These are phyloP conservation scores for Chaetorhynchus papuensis DNA, from an alignment of 2,113 vertebrate species.

Conservation along the genomic window DNA sequence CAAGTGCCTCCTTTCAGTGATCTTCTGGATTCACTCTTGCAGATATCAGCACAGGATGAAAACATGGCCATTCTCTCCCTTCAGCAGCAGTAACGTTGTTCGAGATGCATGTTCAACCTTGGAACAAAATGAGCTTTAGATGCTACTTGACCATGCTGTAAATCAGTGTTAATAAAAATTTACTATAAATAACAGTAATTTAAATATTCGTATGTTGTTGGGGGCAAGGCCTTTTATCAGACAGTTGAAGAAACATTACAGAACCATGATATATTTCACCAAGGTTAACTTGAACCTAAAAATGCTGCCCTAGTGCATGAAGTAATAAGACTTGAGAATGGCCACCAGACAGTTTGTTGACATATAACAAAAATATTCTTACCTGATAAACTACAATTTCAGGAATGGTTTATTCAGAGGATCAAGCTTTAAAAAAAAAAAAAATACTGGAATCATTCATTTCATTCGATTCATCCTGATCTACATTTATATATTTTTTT, in stretches of 20 bases:
- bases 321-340: constrained; percentile 23
- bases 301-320: constrained; percentile 34
- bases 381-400: constrained; percentile 52
- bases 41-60: neutral
- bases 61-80: neutral
- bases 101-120: accelerated
- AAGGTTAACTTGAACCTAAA: constrained; percentile 65
- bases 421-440: constrained; percentile 46
- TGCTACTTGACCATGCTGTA: constrained; percentile 18
- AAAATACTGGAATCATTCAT: constrained; percentile 63
- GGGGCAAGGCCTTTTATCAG: constrained; percentile 79
- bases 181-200: constrained; percentile 79
- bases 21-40: neutral
- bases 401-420: constrained; percentile 54
- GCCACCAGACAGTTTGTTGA: constrained; percentile 62
- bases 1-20: neutral
- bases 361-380: constrained; percentile 63
- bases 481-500: neutral
- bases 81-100: neutral
- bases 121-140: neutral
- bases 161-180: constrained; percentile 68
- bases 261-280: constrained; percentile 58
- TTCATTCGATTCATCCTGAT: constrained; percentile 69
- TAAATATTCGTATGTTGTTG: constrained; percentile 87
- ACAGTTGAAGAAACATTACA: constrained; percentile 59